phyloP scores from a whole-genome alignment of 2,113 vertebrate genomes.

The Cynocephalus volans region DNA sequence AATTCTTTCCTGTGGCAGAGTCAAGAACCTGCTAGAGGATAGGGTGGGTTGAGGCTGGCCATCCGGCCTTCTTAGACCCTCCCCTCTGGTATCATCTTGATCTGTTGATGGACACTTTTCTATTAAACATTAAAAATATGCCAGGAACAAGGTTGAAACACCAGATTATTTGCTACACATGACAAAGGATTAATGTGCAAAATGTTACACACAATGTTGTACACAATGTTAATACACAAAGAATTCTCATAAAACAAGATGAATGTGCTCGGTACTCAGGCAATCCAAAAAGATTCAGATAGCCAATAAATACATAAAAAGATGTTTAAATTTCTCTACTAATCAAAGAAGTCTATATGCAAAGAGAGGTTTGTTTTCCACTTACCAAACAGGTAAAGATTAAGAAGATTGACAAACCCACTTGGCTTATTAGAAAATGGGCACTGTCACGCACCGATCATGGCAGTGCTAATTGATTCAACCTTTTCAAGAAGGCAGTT shows the following conservation, averaged over 20 bases:
- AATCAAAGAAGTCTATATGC: not conserved
- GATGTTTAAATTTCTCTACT: not conserved
- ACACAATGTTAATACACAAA: not conserved
- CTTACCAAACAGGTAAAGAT: not conserved
- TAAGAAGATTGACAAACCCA: slow-evolving; percentile 2
- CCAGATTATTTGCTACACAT: not conserved
- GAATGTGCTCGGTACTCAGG: not conserved
- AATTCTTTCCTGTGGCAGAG: too few relatives aligned
- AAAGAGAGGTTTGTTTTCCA: not conserved
- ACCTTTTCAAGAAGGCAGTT: slow-evolving; percentile 53
- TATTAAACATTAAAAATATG: not conserved
- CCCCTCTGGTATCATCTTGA: not conserved
- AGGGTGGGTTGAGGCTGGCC: too few relatives aligned
- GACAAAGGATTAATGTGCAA: not conserved
- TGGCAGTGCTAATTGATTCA: not conserved
- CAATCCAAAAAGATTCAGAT: not conserved
- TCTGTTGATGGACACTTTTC: not conserved
- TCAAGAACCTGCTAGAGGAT: too few relatives aligned
- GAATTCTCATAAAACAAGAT: not conserved
- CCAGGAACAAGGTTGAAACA: not conserved
- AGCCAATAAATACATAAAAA: not conserved
- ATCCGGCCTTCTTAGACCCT: too few relatives aligned
- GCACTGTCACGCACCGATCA: rapidly evolving
- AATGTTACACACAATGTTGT: not conserved
- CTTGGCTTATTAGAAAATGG: slow-evolving; percentile 6